These are phyloP conservation scores for Platalea minor DNA, from an alignment of 2,797 vertebrate genomes.

Conservation along the genomic window DNA sequence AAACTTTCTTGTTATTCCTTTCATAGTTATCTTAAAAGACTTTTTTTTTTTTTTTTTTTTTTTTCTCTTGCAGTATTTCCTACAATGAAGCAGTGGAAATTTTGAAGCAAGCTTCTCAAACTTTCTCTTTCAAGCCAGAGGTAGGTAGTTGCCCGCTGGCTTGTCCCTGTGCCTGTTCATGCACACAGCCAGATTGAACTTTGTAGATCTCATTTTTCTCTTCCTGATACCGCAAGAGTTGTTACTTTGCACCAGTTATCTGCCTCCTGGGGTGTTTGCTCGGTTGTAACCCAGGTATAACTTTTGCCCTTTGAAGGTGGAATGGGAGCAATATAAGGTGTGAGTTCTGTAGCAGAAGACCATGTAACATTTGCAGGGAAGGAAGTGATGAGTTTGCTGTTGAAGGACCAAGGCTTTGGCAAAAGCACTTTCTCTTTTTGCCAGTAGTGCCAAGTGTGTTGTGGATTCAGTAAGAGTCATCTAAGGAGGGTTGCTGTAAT, in stretches of 20 bases:
- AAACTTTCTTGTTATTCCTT: constrained; percentile 19
- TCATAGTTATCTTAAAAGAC: constrained; percentile 5
- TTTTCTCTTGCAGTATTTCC: constrained; percentile 79
- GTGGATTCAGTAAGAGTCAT: neutral
- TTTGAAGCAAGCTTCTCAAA: constrained; percentile 79
- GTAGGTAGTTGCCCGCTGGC: constrained; percentile 66
- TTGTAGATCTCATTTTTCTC: neutral
- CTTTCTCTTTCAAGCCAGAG: constrained; percentile 85
- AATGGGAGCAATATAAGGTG: neutral
- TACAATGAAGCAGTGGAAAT: constrained; percentile 92
- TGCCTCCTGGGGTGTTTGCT: neutral
- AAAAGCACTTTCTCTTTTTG: neutral
- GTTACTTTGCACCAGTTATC: neutral
- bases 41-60: neutral
- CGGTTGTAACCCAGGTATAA: neutral
- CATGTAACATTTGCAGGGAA: neutral
- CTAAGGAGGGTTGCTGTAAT: neutral
- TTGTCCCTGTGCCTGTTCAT: neutral
- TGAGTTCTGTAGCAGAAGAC: neutral
- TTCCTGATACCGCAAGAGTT: neutral
- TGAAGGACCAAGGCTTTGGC: neutral
- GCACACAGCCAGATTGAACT: neutral
- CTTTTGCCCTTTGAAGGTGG: neutral
- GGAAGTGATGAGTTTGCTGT: neutral
- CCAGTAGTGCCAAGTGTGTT: neutral